Evolutionary conservation across 2,113 vertebrate species (phyloP).

Genomic region (Gasterosteus nipponicus): DNA sequence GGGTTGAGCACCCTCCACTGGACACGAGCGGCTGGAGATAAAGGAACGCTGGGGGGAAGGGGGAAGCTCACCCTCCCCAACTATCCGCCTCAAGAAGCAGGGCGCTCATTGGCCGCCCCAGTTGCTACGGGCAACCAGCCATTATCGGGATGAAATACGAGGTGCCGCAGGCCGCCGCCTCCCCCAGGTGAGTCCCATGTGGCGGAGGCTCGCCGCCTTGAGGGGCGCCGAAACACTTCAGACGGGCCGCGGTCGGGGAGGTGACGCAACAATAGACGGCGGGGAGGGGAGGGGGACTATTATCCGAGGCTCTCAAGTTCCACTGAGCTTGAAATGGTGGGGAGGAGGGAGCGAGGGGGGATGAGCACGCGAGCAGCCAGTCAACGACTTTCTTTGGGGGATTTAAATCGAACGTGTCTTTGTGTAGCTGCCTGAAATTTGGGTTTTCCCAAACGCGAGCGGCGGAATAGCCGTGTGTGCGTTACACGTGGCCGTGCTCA

Average conservation of each 20-base stretch:
- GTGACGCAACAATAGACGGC: conserved; percentile 37
- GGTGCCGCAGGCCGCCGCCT: conserved; percentile 61
- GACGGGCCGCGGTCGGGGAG: conserved; percentile 47
- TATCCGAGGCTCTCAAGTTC: conserved; percentile 35
- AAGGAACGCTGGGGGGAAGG: conserved; percentile 1
- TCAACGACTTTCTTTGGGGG: conserved; percentile 2
- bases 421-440: conserved; percentile 6
- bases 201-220: conserved; percentile 30
- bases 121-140: conserved; percentile 72
- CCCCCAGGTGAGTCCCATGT: conserved; percentile 71
- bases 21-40: conserved; percentile 55
- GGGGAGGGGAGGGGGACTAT: conserved; percentile 16
- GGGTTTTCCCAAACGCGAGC: conserved; percentile 4
- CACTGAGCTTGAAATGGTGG: conserved; percentile 42
- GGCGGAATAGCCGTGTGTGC: neutral
- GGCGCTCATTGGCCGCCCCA: conserved; percentile 60
- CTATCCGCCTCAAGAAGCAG: conserved; percentile 59
- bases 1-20: conserved; percentile 71
- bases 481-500: conserved; percentile 4
- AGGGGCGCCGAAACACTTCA: conserved; percentile 32
- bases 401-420: conserved; percentile 36
- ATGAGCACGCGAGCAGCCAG: conserved; percentile 17
- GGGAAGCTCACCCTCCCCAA: conserved; percentile 8
- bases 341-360: neutral
- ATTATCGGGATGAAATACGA: conserved; percentile 78